phyloP scores from a whole-genome alignment of 2,888 invertebrate genomes.

The Drosophila helvetica region DNA sequence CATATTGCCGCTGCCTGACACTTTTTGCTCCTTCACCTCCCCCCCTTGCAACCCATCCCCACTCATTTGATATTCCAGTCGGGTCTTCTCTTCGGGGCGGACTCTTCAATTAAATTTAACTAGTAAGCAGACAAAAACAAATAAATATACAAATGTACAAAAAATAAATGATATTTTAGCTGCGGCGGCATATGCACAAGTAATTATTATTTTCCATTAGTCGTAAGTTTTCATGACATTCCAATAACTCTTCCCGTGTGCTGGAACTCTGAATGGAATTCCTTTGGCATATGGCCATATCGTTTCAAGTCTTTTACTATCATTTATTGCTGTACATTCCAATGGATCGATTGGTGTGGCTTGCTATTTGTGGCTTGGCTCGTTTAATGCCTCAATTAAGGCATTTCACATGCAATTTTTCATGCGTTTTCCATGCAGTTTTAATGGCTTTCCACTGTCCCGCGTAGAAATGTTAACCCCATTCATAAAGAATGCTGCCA shows the following conservation, averaged over 20 bases:
- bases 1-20: constrained; percentile 61
- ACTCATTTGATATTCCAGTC: constrained; percentile 39
- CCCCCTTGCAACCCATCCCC: not conserved
- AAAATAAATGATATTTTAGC: constrained; percentile 38
- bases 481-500: constrained; percentile 37
- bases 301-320: constrained; percentile 6
- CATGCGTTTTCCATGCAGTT: constrained; percentile 48
- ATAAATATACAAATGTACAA: constrained; percentile 8
- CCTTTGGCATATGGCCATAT: constrained; percentile 11
- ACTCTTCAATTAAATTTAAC: constrained; percentile 66
- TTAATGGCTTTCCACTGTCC: constrained; percentile 32
- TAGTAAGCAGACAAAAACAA: constrained; percentile 35
- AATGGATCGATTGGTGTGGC: constrained; percentile 2
- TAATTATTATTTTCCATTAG: constrained; percentile 30
- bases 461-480: constrained; percentile 29
- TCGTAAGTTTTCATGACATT: constrained; percentile 25
- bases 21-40: constrained; percentile 25
- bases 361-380: constrained; percentile 44
- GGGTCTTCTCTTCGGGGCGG: constrained; percentile 39
- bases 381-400: constrained; percentile 64
- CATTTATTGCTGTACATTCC: constrained; percentile 10
- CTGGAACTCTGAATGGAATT: constrained; percentile 6
- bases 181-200: constrained; percentile 32
- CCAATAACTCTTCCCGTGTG: constrained; percentile 24
- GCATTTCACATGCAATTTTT: constrained; percentile 58